Percentiles rank a stretch among this genome's conserved stretches.
Evolutionary conservation across 2,113 vertebrate genomes (phyloP).

Genomic region (Pogona vitticeps): DNA sequence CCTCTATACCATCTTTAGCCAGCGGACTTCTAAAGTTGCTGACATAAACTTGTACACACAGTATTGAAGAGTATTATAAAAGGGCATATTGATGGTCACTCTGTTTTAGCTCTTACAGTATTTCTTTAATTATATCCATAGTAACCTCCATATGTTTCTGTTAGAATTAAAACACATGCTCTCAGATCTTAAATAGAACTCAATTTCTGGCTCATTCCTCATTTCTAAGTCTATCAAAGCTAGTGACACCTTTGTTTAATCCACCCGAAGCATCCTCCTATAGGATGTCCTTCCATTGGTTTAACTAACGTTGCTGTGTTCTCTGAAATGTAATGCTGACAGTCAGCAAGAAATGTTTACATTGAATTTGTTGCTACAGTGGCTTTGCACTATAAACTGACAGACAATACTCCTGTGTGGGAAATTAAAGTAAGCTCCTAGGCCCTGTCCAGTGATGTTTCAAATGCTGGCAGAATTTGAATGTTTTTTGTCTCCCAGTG

Average conservation of each 20-base stretch:
- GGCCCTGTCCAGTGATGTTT: no score
- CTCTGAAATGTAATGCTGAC: background rate
- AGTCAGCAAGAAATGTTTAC: background rate
- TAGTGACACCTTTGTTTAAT: background rate
- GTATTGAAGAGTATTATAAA: background rate
- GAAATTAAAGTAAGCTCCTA: background rate
- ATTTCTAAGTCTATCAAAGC: background rate
- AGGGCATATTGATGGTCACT: no score
- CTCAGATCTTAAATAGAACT: background rate
- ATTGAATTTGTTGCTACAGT: background rate
- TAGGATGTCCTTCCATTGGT: background rate
- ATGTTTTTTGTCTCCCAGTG: no score
- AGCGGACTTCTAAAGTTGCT: background rate
- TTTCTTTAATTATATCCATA: background rate
- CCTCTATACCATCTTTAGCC: background rate
- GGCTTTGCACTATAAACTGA: background rate
- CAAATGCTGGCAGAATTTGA: no score
- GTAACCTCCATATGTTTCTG: slow-evolving; percentile 29
- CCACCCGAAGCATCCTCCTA: background rate
- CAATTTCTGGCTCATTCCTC: fast-evolving
- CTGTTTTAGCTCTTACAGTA: no score
- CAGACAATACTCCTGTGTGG: background rate
- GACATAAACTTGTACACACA: background rate
- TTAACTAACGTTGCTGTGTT: background rate
- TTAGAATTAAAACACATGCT: slow-evolving; percentile 1